Conservation (phyloP, 2,113 vertebrate genomes). For the Nerophis ophidion region DNA sequence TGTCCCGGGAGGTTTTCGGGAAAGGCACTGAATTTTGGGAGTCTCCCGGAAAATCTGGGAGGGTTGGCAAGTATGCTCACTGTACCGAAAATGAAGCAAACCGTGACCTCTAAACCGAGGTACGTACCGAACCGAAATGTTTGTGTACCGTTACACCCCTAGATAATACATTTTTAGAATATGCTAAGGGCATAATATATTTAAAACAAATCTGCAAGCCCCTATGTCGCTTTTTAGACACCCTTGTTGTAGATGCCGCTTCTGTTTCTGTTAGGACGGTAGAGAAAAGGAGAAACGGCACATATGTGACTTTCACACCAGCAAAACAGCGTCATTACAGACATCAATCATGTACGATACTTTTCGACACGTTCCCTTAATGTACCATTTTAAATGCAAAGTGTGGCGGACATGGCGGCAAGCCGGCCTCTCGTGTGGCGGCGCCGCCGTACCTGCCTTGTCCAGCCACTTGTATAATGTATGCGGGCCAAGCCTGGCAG, state of each 20-base stretch:
- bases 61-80: too few species aligned
- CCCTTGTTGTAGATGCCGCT: background rate
- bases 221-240: too few species aligned
- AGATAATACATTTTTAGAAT: too few species aligned
- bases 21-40: too few species aligned
- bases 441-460: constrained; percentile 34
- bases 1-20: too few species aligned
- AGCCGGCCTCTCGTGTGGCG: constrained; percentile 47
- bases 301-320: constrained; percentile 50
- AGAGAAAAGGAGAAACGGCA: constrained; percentile 22
- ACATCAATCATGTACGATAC: constrained; percentile 69
- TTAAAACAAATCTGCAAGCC: too few species aligned
- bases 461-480: constrained; percentile 56
- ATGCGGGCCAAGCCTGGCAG: constrained; percentile 57
- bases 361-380: constrained; percentile 70
- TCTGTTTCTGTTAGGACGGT: constrained; percentile 20
- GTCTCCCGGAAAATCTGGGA: too few species aligned
- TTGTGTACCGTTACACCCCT: too few species aligned
- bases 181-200: too few species aligned
- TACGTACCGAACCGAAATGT: too few species aligned
- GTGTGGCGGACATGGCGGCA: constrained; percentile 49
- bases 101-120: too few species aligned
- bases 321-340: constrained; percentile 56
- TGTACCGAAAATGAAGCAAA: too few species aligned
- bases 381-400: constrained; percentile 67